These are phyloP conservation scores for Chionodraco myersi DNA, from an alignment of 2,113 vertebrate species.

Conservation along the genomic window DNA sequence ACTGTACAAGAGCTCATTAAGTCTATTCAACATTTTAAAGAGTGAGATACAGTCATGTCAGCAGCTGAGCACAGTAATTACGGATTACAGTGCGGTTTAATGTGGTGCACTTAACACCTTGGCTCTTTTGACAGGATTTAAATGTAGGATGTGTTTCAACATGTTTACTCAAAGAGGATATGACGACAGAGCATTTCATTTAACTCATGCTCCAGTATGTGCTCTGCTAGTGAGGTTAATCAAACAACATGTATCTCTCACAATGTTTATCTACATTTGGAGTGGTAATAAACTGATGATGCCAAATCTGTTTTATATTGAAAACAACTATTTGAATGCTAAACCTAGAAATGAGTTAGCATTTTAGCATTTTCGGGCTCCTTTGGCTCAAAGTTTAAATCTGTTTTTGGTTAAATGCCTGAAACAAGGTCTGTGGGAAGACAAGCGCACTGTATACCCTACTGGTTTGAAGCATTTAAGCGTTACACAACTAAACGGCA, in stretches of 20 bases:
- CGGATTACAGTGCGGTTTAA: constrained; percentile 54
- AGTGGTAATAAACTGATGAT: too few species aligned
- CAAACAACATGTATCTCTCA: background rate
- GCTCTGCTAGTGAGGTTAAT: background rate
- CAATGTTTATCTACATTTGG: too few species aligned
- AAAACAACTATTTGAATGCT: too few species aligned
- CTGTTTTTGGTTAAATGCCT: too few species aligned
- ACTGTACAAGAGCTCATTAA: constrained; percentile 24
- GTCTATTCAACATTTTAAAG: constrained; percentile 10
- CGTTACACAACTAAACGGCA: too few species aligned
- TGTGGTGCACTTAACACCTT: constrained; percentile 50
- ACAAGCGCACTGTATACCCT: too few species aligned
- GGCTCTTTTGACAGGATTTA: constrained; percentile 40
- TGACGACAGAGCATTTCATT: background rate
- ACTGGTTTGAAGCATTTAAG: too few species aligned
- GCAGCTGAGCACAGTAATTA: constrained; percentile 36
- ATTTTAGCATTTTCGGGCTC: too few species aligned
- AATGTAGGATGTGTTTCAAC: constrained; percentile 38
- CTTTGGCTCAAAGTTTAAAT: too few species aligned
- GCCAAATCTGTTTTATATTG: too few species aligned
- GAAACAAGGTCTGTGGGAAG: too few species aligned
- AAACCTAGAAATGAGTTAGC: too few species aligned
- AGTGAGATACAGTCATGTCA: constrained; percentile 20
- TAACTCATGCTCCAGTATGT: background rate
- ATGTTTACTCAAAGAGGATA: constrained; percentile 31